Evolutionary conservation across 2,888 invertebrate genomes (phyloP), one percentile per base, ranked within the genome.

Genomic region (Aricia artaxerxes): DNA sequence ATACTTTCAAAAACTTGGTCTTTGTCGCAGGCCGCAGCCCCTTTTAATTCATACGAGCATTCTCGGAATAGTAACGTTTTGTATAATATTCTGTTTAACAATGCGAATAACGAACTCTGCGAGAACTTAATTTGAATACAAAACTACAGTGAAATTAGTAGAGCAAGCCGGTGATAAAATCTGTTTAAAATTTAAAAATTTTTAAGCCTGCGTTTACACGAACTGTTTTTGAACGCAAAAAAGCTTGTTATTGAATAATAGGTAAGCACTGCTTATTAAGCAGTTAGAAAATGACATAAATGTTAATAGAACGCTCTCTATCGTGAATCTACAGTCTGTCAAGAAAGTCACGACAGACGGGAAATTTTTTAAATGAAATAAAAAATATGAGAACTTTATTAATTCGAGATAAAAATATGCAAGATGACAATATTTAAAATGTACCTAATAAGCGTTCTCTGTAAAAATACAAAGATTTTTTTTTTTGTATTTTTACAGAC

Each of bases 81-180:
- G n/a, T 64, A 24, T 24, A 24, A 24, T 24, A 31, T 31, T 69
- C 11, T 11, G 35, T 35, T 4, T 5, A 69, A 13, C 13, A 35
- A 69, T 69, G 13, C 5, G 16, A 69, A 5, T 13, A 69, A 69
- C 38, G 69, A 35, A 69, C 69, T 35, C 35, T 69, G 35, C 64
- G 64, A 64, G 3, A 64, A 69, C 69, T 69, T 69, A 4, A 69
- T 69, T 69, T 69, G 69, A 69, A 69, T 69, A 69, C 16, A 57
- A 57, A 64, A 35, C 69, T 69, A 24, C 69, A 38, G 16, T 69
- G 6, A 69, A 69, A 69, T 38, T 69, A 69, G 35, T 69, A 69
- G 69, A 35, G 69, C 69, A 38, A 69, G 35, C 13, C 38, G 57
- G 49, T 35, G 69, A 78, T 24, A 24, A 78, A 24, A 40, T 78